These are phyloP conservation scores for Micromys minutus DNA, from an alignment of 2,113 vertebrate genomes.

Conservation along the genomic window DNA sequence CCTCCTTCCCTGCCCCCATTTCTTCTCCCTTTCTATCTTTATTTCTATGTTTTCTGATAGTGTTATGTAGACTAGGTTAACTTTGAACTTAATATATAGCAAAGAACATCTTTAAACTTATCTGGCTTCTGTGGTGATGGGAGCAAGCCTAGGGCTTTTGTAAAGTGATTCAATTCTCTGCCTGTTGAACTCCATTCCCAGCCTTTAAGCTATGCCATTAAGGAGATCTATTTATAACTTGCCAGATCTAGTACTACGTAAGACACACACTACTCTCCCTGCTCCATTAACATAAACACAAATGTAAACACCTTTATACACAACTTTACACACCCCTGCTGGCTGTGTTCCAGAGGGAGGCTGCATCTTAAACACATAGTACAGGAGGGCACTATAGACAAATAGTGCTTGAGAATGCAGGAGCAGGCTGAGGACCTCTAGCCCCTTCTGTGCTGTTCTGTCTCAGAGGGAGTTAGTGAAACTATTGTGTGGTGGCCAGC, in stretches of 20 bases:
- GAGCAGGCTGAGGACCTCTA: background rate
- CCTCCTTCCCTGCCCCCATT: too few relatives aligned
- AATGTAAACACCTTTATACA: background rate
- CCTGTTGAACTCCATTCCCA: background rate
- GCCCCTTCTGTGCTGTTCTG: background rate
- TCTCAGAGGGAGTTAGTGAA: background rate
- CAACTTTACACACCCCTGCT: background rate
- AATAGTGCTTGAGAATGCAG: background rate
- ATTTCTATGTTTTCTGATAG: background rate
- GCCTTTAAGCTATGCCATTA: background rate
- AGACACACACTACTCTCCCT: background rate
- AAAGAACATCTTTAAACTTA: background rate
- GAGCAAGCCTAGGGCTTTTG: background rate
- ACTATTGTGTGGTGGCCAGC: background rate
- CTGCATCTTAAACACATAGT: background rate
- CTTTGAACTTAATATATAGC: background rate
- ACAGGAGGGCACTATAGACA: background rate
- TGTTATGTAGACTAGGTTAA: background rate
- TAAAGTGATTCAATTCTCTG: background rate
- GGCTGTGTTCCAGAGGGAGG: background rate
- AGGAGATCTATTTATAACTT: conserved; percentile 29
- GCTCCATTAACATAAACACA: background rate
- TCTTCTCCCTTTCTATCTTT: background rate
- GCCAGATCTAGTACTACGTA: background rate
- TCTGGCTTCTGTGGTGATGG: background rate